Conservation (phyloP, 2,888 invertebrate species). For the Thyatira batis region DNA sequence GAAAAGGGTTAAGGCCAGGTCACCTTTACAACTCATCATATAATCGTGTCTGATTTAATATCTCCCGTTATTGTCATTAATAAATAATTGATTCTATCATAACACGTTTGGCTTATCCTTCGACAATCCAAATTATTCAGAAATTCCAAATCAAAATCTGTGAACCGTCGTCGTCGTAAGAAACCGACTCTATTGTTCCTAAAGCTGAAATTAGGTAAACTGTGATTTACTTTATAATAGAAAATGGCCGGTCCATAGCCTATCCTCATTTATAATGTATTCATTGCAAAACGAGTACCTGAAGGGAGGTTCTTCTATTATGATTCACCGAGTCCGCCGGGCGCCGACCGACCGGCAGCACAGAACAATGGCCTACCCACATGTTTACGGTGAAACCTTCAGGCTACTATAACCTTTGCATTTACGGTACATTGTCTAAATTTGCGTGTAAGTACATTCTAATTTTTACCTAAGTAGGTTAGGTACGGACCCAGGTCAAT, state of each 20-base stretch:
- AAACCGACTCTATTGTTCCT: constrained; percentile 3
- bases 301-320: constrained; percentile 22
- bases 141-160: background rate
- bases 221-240: constrained; percentile 10
- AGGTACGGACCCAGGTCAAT: no score
- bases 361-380: constrained; percentile 2
- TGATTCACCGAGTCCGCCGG: constrained; percentile 13
- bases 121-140: background rate
- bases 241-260: constrained; percentile 15
- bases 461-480: no score
- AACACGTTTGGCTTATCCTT: background rate
- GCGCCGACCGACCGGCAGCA: background rate
- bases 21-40: no score
- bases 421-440: background rate
- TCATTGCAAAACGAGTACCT: constrained; percentile 17
- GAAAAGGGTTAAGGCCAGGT: no score
- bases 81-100: no score
- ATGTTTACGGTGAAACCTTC: background rate
- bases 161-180: background rate
- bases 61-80: no score
- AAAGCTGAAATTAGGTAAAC: constrained; percentile 3
- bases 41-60: no score
- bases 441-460: background rate
- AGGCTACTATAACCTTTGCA: background rate
- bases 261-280: constrained; percentile 27